phyloP scores from a whole-genome alignment of 64 coral and sea anemone genomes.

The Dendrophyllia cribrosa region DNA sequence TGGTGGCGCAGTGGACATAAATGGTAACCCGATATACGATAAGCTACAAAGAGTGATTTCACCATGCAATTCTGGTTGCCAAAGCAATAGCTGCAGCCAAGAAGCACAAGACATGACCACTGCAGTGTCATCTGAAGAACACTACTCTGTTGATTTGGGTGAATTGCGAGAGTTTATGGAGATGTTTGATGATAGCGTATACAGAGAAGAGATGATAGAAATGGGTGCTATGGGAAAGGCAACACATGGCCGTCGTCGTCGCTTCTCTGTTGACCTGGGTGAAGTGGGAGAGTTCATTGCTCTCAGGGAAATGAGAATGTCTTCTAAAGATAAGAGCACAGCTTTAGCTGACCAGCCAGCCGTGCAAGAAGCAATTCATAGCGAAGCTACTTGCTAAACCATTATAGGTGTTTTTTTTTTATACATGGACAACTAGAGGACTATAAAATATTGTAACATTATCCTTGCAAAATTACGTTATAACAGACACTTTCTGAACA shows the following conservation, averaged over 20 bases:
- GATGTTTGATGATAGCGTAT: background rate
- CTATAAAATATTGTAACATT: too few relatives aligned
- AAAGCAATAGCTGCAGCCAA: background rate
- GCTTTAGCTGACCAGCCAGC: background rate
- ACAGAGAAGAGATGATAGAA: background rate
- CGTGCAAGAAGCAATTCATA: background rate
- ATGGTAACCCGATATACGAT: background rate
- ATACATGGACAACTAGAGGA: too few relatives aligned
- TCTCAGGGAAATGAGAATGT: background rate
- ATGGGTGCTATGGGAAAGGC: too few relatives aligned
- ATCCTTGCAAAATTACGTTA: too few relatives aligned
- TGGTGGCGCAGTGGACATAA: background rate
- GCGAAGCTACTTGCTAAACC: background rate
- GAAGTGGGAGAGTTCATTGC: slow-evolving; percentile 13
- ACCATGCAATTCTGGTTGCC: background rate
- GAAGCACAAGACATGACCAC: background rate
- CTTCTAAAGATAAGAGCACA: background rate
- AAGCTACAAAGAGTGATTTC: background rate
- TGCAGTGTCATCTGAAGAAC: background rate
- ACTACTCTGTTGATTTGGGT: background rate
- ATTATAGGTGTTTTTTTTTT: too few relatives aligned
- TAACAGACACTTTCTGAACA: too few relatives aligned
- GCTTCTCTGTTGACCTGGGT: slow-evolving; percentile 29
- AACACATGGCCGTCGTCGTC: background rate
- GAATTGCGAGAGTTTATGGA: background rate